Conservation (phyloP, 2,113 vertebrate species). For the Macrotis lagotis region DNA sequence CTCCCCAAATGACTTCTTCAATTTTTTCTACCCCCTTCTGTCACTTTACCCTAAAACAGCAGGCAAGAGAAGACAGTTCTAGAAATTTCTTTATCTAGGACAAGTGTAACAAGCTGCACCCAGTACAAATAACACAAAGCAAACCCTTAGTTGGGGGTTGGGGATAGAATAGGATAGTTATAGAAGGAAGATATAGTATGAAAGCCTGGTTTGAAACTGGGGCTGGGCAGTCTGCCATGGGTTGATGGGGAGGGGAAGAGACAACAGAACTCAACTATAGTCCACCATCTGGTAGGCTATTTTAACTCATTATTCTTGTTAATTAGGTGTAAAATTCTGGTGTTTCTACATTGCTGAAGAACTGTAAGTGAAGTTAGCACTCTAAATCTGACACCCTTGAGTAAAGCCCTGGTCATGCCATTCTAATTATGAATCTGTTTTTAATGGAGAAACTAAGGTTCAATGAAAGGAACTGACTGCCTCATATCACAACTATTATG, state of each 20-base stretch:
- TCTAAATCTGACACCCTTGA: neutral
- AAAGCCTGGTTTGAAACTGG: neutral
- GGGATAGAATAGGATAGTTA: no score
- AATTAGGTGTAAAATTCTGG: neutral
- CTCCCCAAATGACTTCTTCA: neutral
- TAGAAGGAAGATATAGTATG: neutral
- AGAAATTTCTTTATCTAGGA: neutral
- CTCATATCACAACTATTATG: neutral
- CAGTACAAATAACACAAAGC: neutral
- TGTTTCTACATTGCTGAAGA: neutral
- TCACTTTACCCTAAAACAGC: neutral
- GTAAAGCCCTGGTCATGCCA: neutral
- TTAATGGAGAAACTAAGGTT: neutral
- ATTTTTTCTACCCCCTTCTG: neutral
- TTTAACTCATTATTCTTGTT: neutral
- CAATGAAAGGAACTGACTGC: neutral
- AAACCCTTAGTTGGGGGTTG: neutral
- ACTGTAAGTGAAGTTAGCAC: neutral
- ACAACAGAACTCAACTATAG: neutral
- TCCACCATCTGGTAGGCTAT: neutral
- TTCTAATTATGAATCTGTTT: neutral
- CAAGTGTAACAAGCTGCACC: neutral
- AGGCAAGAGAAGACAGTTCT: neutral
- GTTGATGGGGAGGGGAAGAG: neutral
- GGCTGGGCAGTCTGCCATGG: neutral